Evolutionary conservation across 2,888 invertebrate species (phyloP).

Genomic region (Polydrusus tereticollis): DNA sequence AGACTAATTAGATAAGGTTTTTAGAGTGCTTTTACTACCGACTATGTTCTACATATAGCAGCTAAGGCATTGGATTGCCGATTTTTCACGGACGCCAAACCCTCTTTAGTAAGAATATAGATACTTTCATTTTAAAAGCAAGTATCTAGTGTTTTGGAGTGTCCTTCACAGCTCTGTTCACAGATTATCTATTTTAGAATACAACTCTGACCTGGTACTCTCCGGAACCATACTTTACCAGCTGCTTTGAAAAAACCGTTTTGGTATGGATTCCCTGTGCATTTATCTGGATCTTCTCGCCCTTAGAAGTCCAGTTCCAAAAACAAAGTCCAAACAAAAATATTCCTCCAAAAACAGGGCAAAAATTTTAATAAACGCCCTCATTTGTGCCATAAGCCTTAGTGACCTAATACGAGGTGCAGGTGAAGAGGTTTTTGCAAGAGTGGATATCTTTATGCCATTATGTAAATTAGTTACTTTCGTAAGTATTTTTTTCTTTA

Average conservation of each 20-base stretch:
- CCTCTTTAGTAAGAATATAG: too few relatives aligned
- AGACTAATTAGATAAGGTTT: too few relatives aligned
- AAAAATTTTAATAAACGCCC: constrained; percentile 75
- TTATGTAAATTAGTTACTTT: constrained; percentile 82
- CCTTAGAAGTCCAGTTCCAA: constrained; percentile 79
- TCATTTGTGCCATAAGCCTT: constrained; percentile 74
- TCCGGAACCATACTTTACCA: constrained; percentile 81
- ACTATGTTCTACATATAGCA: too few relatives aligned
- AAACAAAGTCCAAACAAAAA: constrained; percentile 78
- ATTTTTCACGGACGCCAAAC: too few relatives aligned
- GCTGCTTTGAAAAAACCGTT: constrained; percentile 90
- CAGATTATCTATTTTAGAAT: constrained; percentile 73
- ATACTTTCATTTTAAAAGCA: neutral
- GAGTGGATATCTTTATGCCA: constrained; percentile 82
- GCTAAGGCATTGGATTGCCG: too few relatives aligned
- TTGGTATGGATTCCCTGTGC: constrained; percentile 87
- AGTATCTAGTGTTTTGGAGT: too few relatives aligned
- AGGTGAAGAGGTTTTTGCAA: constrained; percentile 71
- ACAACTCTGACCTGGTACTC: constrained; percentile 81
- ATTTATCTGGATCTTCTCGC: constrained; percentile 80
- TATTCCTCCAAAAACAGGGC: constrained; percentile 78
- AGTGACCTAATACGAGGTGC: constrained; percentile 66
- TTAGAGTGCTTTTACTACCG: too few relatives aligned
- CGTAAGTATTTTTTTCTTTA: constrained; percentile 73
- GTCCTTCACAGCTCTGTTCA: too few relatives aligned